A percentile compares a stretch with the other conserved stretches of the same genome.
Conservation (phyloP, 1,140 invertebrate genomes). For the Drosophila seguyi region DNA sequence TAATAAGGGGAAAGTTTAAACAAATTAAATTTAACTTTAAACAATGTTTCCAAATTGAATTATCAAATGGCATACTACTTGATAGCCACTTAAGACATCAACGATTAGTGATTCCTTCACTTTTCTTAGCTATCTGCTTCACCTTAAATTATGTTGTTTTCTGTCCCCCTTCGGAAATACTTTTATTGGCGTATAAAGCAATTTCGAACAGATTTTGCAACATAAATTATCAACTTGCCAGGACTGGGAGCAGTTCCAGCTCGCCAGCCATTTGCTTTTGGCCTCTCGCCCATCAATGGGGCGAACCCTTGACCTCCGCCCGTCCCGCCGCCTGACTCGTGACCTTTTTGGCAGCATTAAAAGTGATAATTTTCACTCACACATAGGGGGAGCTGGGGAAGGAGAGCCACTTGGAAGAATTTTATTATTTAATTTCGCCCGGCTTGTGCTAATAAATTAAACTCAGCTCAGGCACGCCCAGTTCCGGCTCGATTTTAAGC, state of each 20-base stretch:
- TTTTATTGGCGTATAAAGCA: slow-evolving; percentile 71
- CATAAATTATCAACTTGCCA: slow-evolving; percentile 70
- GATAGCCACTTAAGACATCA: not conserved
- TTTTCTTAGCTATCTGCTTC: not conserved
- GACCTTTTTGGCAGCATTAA: slow-evolving; percentile 82
- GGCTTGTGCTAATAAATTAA: slow-evolving; percentile 75
- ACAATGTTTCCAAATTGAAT: not conserved
- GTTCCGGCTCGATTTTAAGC: slow-evolving; percentile 24
- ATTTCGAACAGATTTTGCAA: slow-evolving; percentile 73
- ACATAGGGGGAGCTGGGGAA: slow-evolving; percentile 8
- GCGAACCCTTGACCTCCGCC: slow-evolving; percentile 12
- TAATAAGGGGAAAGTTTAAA: not conserved
- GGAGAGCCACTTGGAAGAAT: slow-evolving; percentile 65
- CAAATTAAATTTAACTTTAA: not conserved
- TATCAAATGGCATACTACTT: not conserved
- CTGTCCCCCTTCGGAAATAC: slow-evolving; percentile 35
- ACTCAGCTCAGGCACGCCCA: slow-evolving; percentile 56
- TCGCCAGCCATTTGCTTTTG: slow-evolving; percentile 37
- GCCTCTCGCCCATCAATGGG: slow-evolving; percentile 54
- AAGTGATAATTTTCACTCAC: slow-evolving; percentile 75
- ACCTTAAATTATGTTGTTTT: slow-evolving; percentile 62
- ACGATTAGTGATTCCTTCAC: slow-evolving; percentile 11
- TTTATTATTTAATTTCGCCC: slow-evolving; percentile 78
- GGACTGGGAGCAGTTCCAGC: slow-evolving; percentile 6
- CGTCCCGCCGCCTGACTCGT: slow-evolving; percentile 37